These are phyloP conservation scores for Pseudois nayaur DNA, from an alignment of 2,113 vertebrate species.

Conservation along the genomic window DNA sequence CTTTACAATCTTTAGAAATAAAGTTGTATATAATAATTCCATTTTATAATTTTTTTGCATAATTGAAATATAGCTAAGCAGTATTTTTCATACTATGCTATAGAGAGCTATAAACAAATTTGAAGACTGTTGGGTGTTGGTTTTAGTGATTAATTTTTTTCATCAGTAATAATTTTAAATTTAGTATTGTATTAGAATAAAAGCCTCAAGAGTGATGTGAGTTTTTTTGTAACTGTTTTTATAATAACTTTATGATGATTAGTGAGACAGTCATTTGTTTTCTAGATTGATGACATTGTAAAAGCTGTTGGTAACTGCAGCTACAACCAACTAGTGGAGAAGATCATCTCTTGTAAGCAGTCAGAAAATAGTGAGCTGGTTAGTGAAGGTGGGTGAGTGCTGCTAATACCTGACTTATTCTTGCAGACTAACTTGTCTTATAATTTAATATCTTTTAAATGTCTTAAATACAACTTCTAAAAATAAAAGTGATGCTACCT, in stretches of 20 bases:
- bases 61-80: neutral
- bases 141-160: slow-evolving; percentile 4
- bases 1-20: slow-evolving; percentile 19
- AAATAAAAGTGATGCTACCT: neutral
- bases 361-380: slow-evolving; percentile 95
- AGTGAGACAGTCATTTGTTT: slow-evolving; percentile 54
- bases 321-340: slow-evolving; percentile 99
- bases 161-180: neutral
- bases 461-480: slow-evolving; percentile 17
- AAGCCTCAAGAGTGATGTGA: neutral
- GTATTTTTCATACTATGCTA: neutral
- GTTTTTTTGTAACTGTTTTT: slow-evolving; percentile 19
- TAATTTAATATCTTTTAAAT: neutral
- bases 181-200: neutral
- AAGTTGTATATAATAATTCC: neutral
- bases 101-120: neutral
- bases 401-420: slow-evolving; percentile 2
- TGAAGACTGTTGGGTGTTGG: neutral
- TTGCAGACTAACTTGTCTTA: neutral
- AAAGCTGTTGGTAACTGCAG: slow-evolving; percentile 98
- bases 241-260: slow-evolving; percentile 1
- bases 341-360: slow-evolving; percentile 98
- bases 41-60: slow-evolving; percentile 31
- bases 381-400: slow-evolving; percentile 91
- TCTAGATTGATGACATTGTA: slow-evolving; percentile 94